Conservation (phyloP, 1,140 invertebrate species). For the Teleopsis dalmanni region DNA sequence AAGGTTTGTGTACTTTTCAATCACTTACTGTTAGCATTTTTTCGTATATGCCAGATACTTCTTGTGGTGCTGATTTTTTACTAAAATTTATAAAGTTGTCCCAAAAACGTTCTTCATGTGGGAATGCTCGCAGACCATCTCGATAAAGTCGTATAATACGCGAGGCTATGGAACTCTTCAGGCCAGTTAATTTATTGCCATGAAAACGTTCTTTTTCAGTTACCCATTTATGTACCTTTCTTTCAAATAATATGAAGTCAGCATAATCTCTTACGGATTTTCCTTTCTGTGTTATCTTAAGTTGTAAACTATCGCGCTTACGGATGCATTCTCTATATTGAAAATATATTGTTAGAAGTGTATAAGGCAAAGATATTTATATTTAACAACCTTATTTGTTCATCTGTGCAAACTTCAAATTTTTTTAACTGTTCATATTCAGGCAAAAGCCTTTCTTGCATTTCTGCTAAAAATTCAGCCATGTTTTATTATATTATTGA, state of each 20-base stretch:
- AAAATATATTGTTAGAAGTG: too few relatives aligned
- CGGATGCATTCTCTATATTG: constrained; percentile 28
- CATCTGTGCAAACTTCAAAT: constrained; percentile 26
- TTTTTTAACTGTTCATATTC: constrained; percentile 35
- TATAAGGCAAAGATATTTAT: not conserved
- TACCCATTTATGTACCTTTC: constrained; percentile 27
- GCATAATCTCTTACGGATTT: constrained; percentile 23
- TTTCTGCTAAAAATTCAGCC: constrained; percentile 17
- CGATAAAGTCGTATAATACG: constrained; percentile 33
- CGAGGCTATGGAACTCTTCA: constrained; percentile 23
- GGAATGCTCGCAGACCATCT: constrained; percentile 25
- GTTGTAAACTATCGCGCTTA: constrained; percentile 23
- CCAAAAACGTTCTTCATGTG: constrained; percentile 30
- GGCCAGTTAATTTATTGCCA: constrained; percentile 17
- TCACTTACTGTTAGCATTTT: constrained; percentile 34
- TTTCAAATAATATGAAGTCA: constrained; percentile 36
- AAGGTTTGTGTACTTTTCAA: not conserved
- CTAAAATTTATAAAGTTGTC: constrained; percentile 31
- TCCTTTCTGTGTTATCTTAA: constrained; percentile 28
- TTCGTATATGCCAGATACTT: constrained; percentile 37
- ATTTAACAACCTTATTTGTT: constrained; percentile 5
- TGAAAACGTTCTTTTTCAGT: constrained; percentile 26
- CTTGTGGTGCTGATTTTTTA: constrained; percentile 25
- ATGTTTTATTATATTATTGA: not conserved
- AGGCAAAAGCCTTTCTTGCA: constrained; percentile 36